Conservation (phyloP, 2,113 vertebrate species). For the Phalacrocorax aristotelis region DNA sequence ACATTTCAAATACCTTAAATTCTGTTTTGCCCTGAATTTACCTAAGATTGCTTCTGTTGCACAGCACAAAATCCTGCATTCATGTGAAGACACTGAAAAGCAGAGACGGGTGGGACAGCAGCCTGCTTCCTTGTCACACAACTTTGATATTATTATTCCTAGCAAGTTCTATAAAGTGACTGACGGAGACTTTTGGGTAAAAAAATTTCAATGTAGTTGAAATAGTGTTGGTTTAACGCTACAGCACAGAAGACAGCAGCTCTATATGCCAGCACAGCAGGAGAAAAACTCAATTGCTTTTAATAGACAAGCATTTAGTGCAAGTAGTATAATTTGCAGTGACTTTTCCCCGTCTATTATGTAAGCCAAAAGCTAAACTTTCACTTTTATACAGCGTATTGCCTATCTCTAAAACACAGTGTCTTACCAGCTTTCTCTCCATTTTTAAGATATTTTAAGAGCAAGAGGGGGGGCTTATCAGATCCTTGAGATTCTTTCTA, state of each 20-base stretch:
- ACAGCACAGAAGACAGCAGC: background rate
- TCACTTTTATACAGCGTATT: background rate
- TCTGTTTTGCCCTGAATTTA: background rate
- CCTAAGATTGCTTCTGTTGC: background rate
- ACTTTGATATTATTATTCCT: background rate
- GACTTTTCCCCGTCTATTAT: slow-evolving; percentile 28
- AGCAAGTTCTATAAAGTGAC: background rate
- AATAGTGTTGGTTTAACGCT: background rate
- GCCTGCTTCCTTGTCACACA: background rate
- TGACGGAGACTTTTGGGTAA: background rate
- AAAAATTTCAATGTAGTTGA: background rate
- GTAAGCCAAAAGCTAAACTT: slow-evolving; percentile 25
- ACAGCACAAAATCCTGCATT: background rate
- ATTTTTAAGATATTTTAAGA: background rate
- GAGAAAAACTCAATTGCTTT: slow-evolving; percentile 25
- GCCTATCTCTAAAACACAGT: background rate
- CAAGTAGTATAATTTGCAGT: slow-evolving; percentile 24
- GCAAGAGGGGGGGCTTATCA: background rate
- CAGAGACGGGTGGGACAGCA: background rate
- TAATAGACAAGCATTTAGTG: slow-evolving; percentile 39
- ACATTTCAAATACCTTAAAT: background rate
- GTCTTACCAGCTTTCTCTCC: background rate
- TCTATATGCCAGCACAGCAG: background rate
- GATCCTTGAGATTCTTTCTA: background rate
- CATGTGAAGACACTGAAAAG: background rate